phyloP scores from a whole-genome alignment of 2,888 invertebrate genomes.

The Carterocephalus palaemon region DNA sequence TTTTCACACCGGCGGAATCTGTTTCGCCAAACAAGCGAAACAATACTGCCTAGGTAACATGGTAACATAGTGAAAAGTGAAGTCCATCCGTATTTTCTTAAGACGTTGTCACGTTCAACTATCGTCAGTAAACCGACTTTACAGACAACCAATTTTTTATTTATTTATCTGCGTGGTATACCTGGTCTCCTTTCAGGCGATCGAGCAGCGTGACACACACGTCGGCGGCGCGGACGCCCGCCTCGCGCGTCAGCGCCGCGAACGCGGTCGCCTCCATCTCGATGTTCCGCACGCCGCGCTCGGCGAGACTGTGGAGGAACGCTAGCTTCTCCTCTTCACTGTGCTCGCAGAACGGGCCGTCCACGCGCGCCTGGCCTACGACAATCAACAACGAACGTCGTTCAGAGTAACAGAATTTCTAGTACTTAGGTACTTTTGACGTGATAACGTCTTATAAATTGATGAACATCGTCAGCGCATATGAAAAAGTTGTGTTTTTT shows the following conservation, averaged over 20 bases:
- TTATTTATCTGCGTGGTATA: conserved; percentile 37
- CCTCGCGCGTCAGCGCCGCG: conserved; percentile 81
- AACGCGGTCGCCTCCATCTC: conserved; percentile 90
- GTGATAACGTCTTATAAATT: too few species aligned
- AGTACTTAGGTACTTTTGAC: too few species aligned
- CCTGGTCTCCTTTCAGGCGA: conserved; percentile 84
- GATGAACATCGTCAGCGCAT: too few species aligned
- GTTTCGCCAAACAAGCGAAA: background rate
- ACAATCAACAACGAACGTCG: conserved; percentile 18
- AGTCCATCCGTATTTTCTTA: too few species aligned
- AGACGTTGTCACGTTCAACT: too few species aligned
- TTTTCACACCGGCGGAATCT: background rate
- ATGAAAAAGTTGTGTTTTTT: too few species aligned
- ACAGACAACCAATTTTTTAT: too few species aligned
- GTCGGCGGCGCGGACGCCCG: conserved; percentile 82
- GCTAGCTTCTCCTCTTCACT: conserved; percentile 80
- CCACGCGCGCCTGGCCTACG: conserved; percentile 86
- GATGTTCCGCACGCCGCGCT: conserved; percentile 83
- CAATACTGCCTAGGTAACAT: too few species aligned
- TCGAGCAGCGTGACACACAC: conserved; percentile 86
- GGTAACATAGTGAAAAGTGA: too few species aligned
- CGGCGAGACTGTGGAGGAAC: conserved; percentile 75
- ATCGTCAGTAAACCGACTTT: too few species aligned
- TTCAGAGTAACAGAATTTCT: too few species aligned
- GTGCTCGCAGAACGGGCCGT: conserved; percentile 87